Evolutionary conservation across 2,888 invertebrate genomes (phyloP).

Genomic region (Parapristionchus giblindavisi): DNA sequence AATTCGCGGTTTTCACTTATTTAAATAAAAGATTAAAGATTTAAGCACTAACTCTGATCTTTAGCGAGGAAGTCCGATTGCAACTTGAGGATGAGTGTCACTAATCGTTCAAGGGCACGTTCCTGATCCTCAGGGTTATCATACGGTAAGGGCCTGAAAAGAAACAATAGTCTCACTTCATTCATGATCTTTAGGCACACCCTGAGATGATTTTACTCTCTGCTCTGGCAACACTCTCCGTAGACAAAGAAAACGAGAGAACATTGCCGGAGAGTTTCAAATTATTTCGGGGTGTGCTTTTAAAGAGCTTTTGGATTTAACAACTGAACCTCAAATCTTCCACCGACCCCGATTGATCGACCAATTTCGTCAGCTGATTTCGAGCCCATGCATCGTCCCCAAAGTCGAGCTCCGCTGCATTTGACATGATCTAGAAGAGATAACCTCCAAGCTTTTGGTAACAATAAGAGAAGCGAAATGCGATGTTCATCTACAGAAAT

Average conservation of each 20-base stretch:
- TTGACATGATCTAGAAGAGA: constrained; percentile 2
- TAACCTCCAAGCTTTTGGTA: too few relatives aligned
- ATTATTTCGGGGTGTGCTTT: too few relatives aligned
- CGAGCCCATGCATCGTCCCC: constrained; percentile 16
- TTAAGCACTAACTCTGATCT: constrained; percentile 12
- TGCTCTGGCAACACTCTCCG: too few relatives aligned
- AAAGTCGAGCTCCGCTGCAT: constrained; percentile 17
- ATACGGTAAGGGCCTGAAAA: constrained; percentile 22
- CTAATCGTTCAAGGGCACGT: constrained; percentile 14
- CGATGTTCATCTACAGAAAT: too few relatives aligned
- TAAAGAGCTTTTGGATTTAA: too few relatives aligned
- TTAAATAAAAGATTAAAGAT: not conserved
- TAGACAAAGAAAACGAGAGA: too few relatives aligned
- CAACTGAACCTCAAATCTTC: constrained; percentile 1
- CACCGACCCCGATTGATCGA: not conserved
- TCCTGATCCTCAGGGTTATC: constrained; percentile 13
- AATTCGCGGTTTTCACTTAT: not conserved
- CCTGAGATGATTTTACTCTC: too few relatives aligned
- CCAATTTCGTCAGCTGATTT: not conserved
- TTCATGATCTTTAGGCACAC: too few relatives aligned
- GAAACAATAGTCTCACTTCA: not conserved
- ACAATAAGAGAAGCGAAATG: too few relatives aligned
- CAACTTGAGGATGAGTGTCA: constrained; percentile 29
- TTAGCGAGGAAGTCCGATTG: constrained; percentile 16
- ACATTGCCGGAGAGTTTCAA: too few relatives aligned